Base-by-base conservation (phyloP, 2,888 invertebrate species). In the Drosophila suboccidentalis region DNA sequence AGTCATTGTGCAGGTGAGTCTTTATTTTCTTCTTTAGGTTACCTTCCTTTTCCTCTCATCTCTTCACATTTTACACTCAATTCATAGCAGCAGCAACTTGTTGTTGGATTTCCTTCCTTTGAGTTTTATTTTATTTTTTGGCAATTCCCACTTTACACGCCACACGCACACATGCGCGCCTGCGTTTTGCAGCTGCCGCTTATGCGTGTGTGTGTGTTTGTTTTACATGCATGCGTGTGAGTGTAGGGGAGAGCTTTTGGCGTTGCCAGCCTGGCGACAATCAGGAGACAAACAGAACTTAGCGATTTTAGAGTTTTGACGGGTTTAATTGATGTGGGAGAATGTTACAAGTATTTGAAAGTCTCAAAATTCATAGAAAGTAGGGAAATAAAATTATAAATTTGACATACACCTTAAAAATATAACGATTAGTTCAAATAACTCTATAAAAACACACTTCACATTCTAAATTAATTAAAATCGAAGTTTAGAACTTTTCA, bases 1-100 rank as follows among this genome's bases (percentile, higher is more conserved):
- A 90, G 90, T 92, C 73, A 89, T 91, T 78, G 87, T 91, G 80
- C 91, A 92, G 92, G 92, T 92, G 85, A 92, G 92, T 82, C 54
- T 43, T 54, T 15, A 38, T 11, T 50, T 10, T 10, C 34, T 10
- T 10, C 34, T 26, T 26, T 26, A 26, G 26, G 26, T 32, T 6
- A 41, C 19, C 34, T 53, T 55, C 9, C n/a, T 15, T 41, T 15
- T n/a, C 26, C 0, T 19, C 15, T 54, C 38, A 36, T 39, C 54
- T 57, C 32, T 44, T 6, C n/a, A 17, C 61, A 60, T 47, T 54
- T 32, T 26, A 36, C 32, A 54, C 44, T 38, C n/a, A 26, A 9
- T 72, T 54, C 29, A 59, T 72, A 26, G 58, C 44, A 13, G 34
- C 59, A 65, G 80, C 74, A 68, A 65, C 80, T 83, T 80, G 76